Percentiles rank a stretch among this genome's conserved stretches.
Evolutionary conservation across 2,113 vertebrate species (phyloP).

Genomic region (Gopherus evgoodei): DNA sequence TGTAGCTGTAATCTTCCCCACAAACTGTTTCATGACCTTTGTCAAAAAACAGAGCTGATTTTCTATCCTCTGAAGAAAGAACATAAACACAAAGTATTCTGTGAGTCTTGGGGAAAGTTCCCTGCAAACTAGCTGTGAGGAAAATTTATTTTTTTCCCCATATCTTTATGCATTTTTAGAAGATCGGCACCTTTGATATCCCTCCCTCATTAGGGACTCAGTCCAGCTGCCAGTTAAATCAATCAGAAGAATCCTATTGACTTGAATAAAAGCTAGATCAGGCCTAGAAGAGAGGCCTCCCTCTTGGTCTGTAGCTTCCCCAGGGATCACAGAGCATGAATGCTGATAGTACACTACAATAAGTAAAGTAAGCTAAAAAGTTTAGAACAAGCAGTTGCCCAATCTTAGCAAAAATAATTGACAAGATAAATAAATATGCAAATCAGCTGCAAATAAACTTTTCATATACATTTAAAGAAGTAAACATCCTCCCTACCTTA

Average conservation of each 20-base stretch:
- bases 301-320: neutral
- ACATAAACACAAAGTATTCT: neutral
- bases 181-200: neutral
- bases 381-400: neutral
- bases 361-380: neutral
- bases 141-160: neutral
- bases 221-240: neutral
- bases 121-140: neutral
- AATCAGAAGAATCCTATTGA: neutral
- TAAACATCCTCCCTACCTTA: neutral
- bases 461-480: neutral
- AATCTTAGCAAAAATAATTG: neutral
- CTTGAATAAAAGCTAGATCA: neutral
- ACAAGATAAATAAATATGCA: neutral
- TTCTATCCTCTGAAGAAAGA: neutral
- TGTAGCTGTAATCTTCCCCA: neutral
- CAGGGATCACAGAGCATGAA: neutral
- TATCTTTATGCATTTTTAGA: neutral
- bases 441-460: neutral
- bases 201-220: neutral
- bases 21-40: neutral
- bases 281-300: neutral
- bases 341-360: neutral
- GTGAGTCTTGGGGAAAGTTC: too few species aligned
- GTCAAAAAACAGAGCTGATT: neutral